Conservation (phyloP, 2,113 vertebrate genomes). For the Emydura subglobosa region DNA sequence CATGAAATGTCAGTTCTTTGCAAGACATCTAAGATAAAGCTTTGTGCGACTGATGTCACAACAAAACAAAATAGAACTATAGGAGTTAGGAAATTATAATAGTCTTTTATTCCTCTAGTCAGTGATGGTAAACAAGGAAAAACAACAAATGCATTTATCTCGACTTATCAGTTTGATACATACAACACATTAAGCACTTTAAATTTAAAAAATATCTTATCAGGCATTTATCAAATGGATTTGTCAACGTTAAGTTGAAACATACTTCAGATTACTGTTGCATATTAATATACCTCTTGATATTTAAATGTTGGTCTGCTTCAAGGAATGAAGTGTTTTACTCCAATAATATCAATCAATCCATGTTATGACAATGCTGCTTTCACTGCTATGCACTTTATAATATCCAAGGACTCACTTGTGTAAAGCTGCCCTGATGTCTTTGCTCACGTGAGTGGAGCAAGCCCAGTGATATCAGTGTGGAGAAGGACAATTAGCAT, state of each 20-base stretch:
- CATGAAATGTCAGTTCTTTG: conserved; percentile 36
- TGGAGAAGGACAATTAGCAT: neutral
- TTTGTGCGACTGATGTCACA: conserved; percentile 57
- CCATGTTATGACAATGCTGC: neutral
- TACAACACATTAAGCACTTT: conserved; percentile 9
- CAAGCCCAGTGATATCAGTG: neutral
- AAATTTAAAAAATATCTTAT: conserved; percentile 19
- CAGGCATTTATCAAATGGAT: conserved; percentile 54
- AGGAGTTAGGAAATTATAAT: conserved; percentile 13
- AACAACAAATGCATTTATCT: conserved; percentile 55
- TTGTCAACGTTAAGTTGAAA: conserved; percentile 55
- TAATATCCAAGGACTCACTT: neutral
- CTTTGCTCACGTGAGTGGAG: accelerated
- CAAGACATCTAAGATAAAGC: conserved; percentile 58
- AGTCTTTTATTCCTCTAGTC: conserved; percentile 21
- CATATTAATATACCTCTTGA: conserved; percentile 41
- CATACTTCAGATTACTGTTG: conserved; percentile 48
- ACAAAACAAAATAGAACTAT: conserved; percentile 59
- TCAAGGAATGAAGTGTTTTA: conserved; percentile 23
- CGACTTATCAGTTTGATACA: conserved; percentile 36
- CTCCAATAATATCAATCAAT: neutral
- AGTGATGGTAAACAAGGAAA: conserved; percentile 36
- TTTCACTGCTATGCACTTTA: neutral
- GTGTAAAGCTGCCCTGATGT: accelerated
- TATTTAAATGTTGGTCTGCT: conserved; percentile 38